A percentile compares a stretch with the other conserved stretches of the same genome.
These are phyloP conservation scores for Sphenopsis melanotis DNA, from an alignment of 2,797 vertebrate species.

Conservation along the genomic window DNA sequence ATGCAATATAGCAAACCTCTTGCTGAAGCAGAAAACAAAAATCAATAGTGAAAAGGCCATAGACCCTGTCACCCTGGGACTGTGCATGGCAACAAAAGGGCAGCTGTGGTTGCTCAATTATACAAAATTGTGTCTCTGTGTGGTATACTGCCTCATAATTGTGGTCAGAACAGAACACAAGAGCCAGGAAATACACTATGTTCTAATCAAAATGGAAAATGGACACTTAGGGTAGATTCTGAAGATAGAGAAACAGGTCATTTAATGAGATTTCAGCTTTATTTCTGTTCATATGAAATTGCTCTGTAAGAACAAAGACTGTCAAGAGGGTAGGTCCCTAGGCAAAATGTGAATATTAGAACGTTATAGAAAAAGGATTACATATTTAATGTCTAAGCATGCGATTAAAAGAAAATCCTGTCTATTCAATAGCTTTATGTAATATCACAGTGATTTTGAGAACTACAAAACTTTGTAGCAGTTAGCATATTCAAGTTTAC, in stretches of 20 bases:
- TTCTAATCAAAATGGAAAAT: neutral
- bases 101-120: neutral
- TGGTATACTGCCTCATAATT: neutral
- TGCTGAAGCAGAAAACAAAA: neutral
- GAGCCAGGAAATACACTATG: neutral
- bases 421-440: neutral
- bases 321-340: neutral
- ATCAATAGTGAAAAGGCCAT: neutral
- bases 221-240: neutral
- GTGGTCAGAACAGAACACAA: neutral
- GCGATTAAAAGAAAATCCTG: neutral
- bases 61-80: neutral
- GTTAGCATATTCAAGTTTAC: neutral
- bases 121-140: neutral
- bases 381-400: neutral
- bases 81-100: neutral
- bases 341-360: neutral
- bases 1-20: neutral
- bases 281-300: neutral
- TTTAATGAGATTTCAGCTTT: neutral
- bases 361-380: neutral
- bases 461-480: neutral
- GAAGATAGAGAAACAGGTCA: neutral
- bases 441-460: neutral
- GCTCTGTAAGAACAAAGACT: neutral